Percentiles rank a stretch among this genome's conserved stretches.
Evolutionary conservation across 2,797 vertebrate species (phyloP).

Genomic region (Protosalanx chinensis): DNA sequence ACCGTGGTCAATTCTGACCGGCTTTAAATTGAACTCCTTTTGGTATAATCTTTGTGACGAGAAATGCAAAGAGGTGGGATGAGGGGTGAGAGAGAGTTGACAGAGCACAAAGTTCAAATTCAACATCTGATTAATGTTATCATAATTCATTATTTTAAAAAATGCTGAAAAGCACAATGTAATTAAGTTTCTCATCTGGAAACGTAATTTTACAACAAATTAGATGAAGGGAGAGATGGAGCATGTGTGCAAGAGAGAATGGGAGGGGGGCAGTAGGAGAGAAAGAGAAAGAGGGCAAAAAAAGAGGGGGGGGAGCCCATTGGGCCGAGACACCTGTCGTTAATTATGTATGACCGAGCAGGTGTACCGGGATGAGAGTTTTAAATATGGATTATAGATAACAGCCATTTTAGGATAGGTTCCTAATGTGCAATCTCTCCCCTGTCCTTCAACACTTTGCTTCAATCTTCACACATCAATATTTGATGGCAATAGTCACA

Average conservation of each 20-base stretch:
- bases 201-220: conserved; percentile 54
- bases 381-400: conserved; percentile 31
- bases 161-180: conserved; percentile 36
- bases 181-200: conserved; percentile 59
- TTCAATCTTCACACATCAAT: not conserved
- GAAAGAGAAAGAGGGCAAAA: not conserved
- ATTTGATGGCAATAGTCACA: conserved; percentile 9
- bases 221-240: conserved; percentile 42
- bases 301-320: conserved; percentile 73
- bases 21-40: too few species aligned
- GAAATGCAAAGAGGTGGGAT: not conserved
- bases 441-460: not conserved
- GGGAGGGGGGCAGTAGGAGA: conserved; percentile 2
- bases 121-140: conserved; percentile 24
- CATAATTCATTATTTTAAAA: conserved; percentile 55
- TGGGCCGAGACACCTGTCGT: conserved; percentile 50
- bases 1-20: not conserved
- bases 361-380: conserved; percentile 13
- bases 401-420: conserved; percentile 15
- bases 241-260: not conserved
- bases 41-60: too few species aligned
- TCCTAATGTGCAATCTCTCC: conserved; percentile 18
- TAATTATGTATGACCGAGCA: conserved; percentile 23
- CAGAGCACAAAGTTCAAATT: not conserved
- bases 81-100: not conserved